Evolutionary conservation across 2,888 invertebrate species (phyloP), one percentile per base, ranked within the genome.

Genomic region (Idaea biselata): DNA sequence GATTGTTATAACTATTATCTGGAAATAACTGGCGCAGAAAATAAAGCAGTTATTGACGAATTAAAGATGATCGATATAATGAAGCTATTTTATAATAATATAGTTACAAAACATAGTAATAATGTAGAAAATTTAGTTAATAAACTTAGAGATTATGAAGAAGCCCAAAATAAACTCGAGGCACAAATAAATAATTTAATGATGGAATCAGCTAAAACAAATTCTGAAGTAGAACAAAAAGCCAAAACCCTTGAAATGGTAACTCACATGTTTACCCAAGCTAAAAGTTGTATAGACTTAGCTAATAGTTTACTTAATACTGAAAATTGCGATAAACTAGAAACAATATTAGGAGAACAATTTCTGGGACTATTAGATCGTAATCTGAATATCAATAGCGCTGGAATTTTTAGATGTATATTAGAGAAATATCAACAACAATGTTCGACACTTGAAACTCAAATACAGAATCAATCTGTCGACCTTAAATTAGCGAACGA

Each of bases 61-160:
- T 58, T 80, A 1, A 89, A 80, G 80, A 82, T 89, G 44, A 73
- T 90, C 64, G 90, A 91, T 58, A 62, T 91, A 1, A 84, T 92
- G 85, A 89, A 83, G 82, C 76, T 82, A 75, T 76, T 92, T 57
- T 84, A 88, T 67, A 79, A 82, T 56, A 75, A 79, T 59, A 67
- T 91, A 55, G 65, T 84, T 54, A 71, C 74, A 11, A 83, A 81
- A 74, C 90, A 91, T 65, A 78, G 75, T 7, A 84, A 84, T 66
- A 84, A 89, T 75, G 74, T 90, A 6, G 86, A 91, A 70, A 89
- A 90, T 71, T 76, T 90, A 64, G 68, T 75, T 1, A 91, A 91
- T 68, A 86, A 86, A 73, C 68, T 91, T 16, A 84, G 77, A 70
- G 80, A 83, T 68, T 85, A 79, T 63, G 83, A 87, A 68, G 84